A percentile compares a stretch with the other conserved stretches of the same genome.
These are phyloP conservation scores for Drosophila limbata DNA, from an alignment of 2,888 invertebrate genomes.

Conservation along the genomic window DNA sequence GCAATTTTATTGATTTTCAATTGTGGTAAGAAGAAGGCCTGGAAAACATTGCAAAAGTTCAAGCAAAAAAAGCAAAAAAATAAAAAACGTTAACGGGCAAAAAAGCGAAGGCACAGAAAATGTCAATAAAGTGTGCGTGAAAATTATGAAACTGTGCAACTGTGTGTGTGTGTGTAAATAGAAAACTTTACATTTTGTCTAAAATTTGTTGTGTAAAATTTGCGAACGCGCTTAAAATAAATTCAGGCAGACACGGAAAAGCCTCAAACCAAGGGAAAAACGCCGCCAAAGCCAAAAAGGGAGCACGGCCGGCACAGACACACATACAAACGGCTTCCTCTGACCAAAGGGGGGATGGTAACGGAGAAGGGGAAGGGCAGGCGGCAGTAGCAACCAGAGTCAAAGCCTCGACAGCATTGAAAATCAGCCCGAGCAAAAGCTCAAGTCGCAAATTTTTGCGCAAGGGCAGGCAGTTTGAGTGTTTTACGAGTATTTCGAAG, in stretches of 20 bases:
- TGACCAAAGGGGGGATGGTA: not conserved
- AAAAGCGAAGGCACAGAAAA: constrained; percentile 59
- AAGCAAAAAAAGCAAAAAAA: constrained; percentile 6
- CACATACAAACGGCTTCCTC: constrained; percentile 42
- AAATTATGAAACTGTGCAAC: constrained; percentile 1
- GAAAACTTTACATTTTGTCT: not conserved
- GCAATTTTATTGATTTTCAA: constrained; percentile 76
- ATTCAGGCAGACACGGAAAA: constrained; percentile 77
- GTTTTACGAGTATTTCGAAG: constrained; percentile 36
- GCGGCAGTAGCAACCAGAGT: constrained; percentile 1
- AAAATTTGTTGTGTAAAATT: constrained; percentile 26
- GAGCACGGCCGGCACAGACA: constrained; percentile 75
- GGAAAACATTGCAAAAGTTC: constrained; percentile 40
- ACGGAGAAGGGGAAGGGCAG: not conserved
- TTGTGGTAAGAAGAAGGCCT: constrained; percentile 66
- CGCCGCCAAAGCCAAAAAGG: constrained; percentile 53
- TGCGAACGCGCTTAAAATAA: constrained; percentile 76
- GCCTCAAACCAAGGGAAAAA: constrained; percentile 68
- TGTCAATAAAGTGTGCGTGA: constrained; percentile 40
- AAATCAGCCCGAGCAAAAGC: constrained; percentile 63
- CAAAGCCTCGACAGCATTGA: constrained; percentile 30
- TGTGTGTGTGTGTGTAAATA: constrained; percentile 33
- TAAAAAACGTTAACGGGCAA: constrained; percentile 14
- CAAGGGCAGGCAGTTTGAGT: constrained; percentile 75
- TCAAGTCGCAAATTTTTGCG: constrained; percentile 79